A percentile compares a stretch with the other conserved stretches of the same genome.
Evolutionary conservation across 2,797 vertebrate genomes (phyloP).

Genomic region (Argya squamiceps): DNA sequence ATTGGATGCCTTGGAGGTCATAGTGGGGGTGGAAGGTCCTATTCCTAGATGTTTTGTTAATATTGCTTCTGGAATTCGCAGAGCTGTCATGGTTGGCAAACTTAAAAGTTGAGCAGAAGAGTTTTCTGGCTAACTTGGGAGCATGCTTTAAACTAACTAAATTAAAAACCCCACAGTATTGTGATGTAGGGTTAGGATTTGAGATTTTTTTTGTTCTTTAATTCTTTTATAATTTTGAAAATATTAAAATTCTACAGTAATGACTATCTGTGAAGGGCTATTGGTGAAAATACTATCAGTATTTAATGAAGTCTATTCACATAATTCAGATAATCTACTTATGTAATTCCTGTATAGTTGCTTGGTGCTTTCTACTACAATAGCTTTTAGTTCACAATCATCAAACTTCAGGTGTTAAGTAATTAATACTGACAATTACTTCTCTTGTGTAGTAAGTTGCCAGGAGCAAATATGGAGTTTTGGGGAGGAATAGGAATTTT

Average conservation of each 20-base stretch:
- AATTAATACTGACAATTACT: conserved; percentile 18
- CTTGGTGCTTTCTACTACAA: not conserved
- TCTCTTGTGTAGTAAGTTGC: not conserved
- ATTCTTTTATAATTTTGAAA: not conserved
- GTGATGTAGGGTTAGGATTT: not conserved
- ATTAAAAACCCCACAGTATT: not conserved
- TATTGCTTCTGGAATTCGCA: not conserved
- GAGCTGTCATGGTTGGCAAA: not conserved
- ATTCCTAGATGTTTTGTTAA: not conserved
- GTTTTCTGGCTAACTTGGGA: not conserved
- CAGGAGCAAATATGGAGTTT: not conserved
- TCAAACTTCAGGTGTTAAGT: conserved; percentile 21
- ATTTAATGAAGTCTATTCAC: not conserved
- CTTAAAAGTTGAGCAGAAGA: not conserved
- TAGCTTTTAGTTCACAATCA: conserved; percentile 19
- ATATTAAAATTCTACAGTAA: not conserved
- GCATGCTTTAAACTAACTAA: not conserved
- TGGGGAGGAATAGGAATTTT: not conserved
- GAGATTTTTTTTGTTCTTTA: not conserved
- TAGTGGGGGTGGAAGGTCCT: not conserved
- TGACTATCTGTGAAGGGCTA: not conserved
- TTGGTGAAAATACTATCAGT: not conserved
- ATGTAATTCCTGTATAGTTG: not conserved
- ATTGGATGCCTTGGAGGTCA: not conserved
- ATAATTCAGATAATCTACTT: not conserved